Percentiles rank a stretch among this genome's conserved stretches.
These are phyloP conservation scores for Cirrhinus molitorella DNA, from an alignment of 2,797 vertebrate species.

Conservation along the genomic window DNA sequence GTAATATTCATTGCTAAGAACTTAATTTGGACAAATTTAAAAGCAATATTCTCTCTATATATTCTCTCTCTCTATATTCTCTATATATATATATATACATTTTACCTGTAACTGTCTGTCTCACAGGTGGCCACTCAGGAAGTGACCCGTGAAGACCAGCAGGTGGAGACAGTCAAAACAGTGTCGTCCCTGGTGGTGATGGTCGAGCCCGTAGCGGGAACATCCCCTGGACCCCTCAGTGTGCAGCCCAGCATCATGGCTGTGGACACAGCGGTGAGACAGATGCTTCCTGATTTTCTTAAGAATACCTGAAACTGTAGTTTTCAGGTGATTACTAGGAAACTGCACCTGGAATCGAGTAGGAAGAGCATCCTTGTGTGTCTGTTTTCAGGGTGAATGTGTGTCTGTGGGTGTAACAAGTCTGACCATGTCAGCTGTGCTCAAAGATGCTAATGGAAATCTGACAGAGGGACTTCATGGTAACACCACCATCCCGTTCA, in stretches of 20 bases:
- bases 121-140: slow-evolving; percentile 57
- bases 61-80: too few species aligned
- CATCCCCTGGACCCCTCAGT: slow-evolving; percentile 67
- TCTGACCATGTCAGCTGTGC: slow-evolving; percentile 76
- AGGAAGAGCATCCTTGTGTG: neutral
- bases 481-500: slow-evolving; percentile 83
- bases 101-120: neutral
- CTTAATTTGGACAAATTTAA: too few species aligned
- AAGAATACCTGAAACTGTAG: neutral
- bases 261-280: slow-evolving; percentile 71
- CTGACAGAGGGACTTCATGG: slow-evolving; percentile 76
- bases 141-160: slow-evolving; percentile 67
- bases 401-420: slow-evolving; percentile 84
- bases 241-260: slow-evolving; percentile 80
- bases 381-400: slow-evolving; percentile 79
- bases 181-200: slow-evolving; percentile 69
- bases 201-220: slow-evolving; percentile 63
- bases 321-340: slow-evolving; percentile 9
- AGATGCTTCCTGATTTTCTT: neutral
- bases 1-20: too few species aligned
- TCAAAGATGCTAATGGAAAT: slow-evolving; percentile 74
- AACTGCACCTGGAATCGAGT: neutral
- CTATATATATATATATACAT: too few species aligned
- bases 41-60: too few species aligned
- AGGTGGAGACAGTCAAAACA: slow-evolving; percentile 62